Percentiles rank a stretch among this genome's conserved stretches.
Conservation (phyloP, 2,113 vertebrate genomes). For the Morone saxatilis region DNA sequence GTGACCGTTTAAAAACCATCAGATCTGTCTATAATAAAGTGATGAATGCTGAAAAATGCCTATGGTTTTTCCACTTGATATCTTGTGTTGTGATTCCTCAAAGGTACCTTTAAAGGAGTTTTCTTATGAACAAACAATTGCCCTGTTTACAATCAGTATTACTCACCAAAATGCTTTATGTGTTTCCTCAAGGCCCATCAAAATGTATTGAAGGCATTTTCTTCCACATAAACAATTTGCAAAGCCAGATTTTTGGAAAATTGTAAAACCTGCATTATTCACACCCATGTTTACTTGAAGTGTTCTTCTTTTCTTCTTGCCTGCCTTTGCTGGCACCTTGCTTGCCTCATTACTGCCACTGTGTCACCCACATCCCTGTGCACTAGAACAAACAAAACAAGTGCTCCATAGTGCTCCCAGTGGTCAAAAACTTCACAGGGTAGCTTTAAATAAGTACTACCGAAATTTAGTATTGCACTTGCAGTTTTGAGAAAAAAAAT, state of each 20-base stretch:
- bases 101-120: neutral
- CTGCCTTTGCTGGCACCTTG: neutral
- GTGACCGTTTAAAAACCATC: neutral
- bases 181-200: neutral
- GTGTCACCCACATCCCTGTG: neutral
- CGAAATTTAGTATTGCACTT: neutral
- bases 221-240: neutral
- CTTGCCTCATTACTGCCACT: neutral
- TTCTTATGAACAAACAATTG: neutral
- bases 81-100: neutral
- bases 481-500: neutral
- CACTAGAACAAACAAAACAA: neutral
- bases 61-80: neutral
- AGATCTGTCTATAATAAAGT: neutral
- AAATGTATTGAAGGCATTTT: neutral
- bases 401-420: neutral
- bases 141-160: neutral
- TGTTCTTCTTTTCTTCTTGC: neutral
- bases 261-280: neutral
- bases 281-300: too few species aligned
- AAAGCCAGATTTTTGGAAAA: neutral
- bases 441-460: neutral
- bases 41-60: neutral
- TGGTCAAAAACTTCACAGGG: too few species aligned
- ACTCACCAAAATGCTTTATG: neutral